Percentiles rank a stretch among this genome's conserved stretches.
Conservation (phyloP, 2,888 invertebrate species). For the Trissolcus brochymenae region DNA sequence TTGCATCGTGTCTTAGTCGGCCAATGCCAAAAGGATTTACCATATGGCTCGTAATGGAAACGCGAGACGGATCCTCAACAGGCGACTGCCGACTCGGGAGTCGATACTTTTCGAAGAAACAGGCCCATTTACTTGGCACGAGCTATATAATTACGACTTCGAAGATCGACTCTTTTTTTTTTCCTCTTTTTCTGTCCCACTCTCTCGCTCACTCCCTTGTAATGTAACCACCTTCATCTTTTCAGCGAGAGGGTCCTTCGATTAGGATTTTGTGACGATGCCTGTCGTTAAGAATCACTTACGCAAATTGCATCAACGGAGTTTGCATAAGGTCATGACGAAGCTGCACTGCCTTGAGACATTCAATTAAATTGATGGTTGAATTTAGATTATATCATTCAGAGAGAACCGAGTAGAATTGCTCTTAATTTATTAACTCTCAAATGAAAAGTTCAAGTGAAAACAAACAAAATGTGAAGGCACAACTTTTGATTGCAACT, state of each 20-base stretch:
- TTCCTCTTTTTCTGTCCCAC: neutral
- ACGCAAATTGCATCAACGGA: conserved; percentile 45
- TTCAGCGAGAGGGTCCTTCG: neutral
- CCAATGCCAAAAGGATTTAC: conserved; percentile 70
- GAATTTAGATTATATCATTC: conserved; percentile 1
- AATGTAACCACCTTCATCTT: conserved; percentile 14
- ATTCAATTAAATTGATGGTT: conserved; percentile 26
- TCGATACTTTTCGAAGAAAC: conserved; percentile 60
- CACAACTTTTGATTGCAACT: too few species aligned
- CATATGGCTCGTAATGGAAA: conserved; percentile 70
- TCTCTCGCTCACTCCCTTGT: conserved; percentile 12
- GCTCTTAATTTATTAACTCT: too few species aligned
- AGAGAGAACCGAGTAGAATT: too few species aligned
- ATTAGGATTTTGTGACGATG: neutral
- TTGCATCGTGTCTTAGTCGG: conserved; percentile 45
- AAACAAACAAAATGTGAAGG: too few species aligned
- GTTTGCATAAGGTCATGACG: conserved; percentile 8
- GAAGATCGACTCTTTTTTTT: conserved; percentile 27
- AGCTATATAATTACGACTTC: conserved; percentile 73
- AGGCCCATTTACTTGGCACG: conserved; percentile 73
- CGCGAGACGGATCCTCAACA: conserved; percentile 57
- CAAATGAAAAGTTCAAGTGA: too few species aligned
- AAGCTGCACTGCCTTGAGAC: neutral
- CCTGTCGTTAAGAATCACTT: conserved; percentile 48
- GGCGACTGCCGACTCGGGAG: conserved; percentile 34